phyloP scores from a whole-genome alignment of 2,113 vertebrate genomes.

The Cyanoderma ruficeps region DNA sequence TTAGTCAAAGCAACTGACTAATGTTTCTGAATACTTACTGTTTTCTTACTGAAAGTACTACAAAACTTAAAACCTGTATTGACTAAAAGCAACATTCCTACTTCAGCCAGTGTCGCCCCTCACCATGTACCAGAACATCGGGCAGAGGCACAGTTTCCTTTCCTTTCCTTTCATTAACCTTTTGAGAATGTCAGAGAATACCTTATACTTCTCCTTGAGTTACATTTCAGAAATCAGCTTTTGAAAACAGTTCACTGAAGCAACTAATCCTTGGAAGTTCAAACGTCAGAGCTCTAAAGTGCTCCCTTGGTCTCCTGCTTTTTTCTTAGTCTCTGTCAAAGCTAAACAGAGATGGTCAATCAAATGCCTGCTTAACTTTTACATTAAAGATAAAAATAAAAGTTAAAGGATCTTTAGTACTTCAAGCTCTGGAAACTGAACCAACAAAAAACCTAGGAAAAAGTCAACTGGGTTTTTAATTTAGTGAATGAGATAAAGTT shows the following conservation, averaged over 20 bases:
- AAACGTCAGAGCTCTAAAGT: neutral
- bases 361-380: conserved; percentile 16
- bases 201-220: neutral
- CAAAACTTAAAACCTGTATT: neutral
- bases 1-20: neutral
- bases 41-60: neutral
- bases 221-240: conserved; percentile 22
- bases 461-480: neutral
- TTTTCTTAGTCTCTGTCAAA: neutral
- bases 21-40: neutral
- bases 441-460: neutral
- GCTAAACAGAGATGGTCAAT: neutral
- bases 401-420: neutral
- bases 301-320: neutral
- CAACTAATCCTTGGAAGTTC: conserved; percentile 10
- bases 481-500: neutral
- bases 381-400: conserved; percentile 18
- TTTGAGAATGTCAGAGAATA: conserved; percentile 26
- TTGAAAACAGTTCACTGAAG: conserved; percentile 34
- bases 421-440: neutral
- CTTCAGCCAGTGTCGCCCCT: neutral
- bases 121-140: neutral
- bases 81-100: neutral
- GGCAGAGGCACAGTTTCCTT: neutral
- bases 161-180: neutral